These are phyloP conservation scores for Callipepla californica DNA, from an alignment of 2,113 vertebrate genomes.

Conservation along the genomic window DNA sequence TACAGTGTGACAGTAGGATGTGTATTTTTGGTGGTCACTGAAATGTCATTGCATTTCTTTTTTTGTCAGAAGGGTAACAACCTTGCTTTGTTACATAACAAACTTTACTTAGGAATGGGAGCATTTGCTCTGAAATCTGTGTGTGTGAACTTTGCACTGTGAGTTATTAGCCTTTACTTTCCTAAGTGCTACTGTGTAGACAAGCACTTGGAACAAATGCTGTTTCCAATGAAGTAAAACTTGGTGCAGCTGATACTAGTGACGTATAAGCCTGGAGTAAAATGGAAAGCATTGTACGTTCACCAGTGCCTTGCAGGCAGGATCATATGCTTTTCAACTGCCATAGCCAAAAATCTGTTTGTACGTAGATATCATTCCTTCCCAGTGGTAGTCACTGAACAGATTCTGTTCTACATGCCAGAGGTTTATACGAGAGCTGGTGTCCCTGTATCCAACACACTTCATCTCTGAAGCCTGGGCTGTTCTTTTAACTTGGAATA, in stretches of 20 bases:
- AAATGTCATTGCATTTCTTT: background rate
- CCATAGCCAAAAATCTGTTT: conserved; percentile 63
- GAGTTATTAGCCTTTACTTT: background rate
- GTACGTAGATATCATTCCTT: conserved; percentile 69
- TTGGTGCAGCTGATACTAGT: conserved; percentile 30
- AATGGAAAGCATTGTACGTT: conserved; percentile 57
- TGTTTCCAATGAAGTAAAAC: conserved; percentile 7
- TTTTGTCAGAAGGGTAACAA: background rate
- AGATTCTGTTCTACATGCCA: conserved; percentile 61
- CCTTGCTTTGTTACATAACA: background rate
- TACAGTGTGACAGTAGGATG: background rate
- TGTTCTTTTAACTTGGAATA: conserved; percentile 54
- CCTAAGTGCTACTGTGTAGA: background rate
- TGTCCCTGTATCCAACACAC: conserved; percentile 47
- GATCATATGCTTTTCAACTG: conserved; percentile 68
- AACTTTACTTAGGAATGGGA: background rate
- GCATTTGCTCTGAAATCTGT: background rate
- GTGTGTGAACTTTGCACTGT: background rate
- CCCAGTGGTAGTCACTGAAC: conserved; percentile 52
- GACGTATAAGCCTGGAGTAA: conserved; percentile 24
- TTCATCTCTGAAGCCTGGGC: conserved; percentile 33
- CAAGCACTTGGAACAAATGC: background rate
- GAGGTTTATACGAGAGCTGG: conserved; percentile 43
- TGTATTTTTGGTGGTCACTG: background rate
- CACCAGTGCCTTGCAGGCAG: conserved; percentile 18